phyloP scores from a whole-genome alignment of 1,140 invertebrate genomes.

The Brachionus sp. region DNA sequence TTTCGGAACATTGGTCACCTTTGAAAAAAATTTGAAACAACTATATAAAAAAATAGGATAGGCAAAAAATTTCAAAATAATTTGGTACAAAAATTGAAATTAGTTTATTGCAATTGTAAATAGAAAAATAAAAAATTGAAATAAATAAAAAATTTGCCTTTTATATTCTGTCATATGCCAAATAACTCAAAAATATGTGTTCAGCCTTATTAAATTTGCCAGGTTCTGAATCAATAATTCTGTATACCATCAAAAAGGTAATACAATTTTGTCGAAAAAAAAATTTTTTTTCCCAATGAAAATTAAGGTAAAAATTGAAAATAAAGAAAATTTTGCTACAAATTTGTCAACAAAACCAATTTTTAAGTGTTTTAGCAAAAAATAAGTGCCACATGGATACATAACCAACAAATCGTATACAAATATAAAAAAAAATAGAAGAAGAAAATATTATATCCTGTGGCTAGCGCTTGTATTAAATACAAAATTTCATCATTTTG shows the following conservation, averaged over 20 bases:
- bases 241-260: not conserved
- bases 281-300: not conserved
- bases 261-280: not conserved
- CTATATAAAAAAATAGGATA: not conserved
- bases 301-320: not conserved
- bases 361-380: not conserved
- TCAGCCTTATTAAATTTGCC: not conserved
- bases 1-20: not conserved
- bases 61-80: not conserved
- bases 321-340: constrained; percentile 17
- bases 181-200: not conserved
- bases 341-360: constrained; percentile 33
- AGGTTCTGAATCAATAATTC: constrained; percentile 12
- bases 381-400: not conserved
- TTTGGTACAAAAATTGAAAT: constrained; percentile 41
- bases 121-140: constrained; percentile 32
- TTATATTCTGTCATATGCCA: not conserved
- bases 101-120: constrained; percentile 41
- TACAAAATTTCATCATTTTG: not conserved
- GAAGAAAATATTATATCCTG: not conserved
- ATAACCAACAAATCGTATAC: not conserved
- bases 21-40: not conserved
- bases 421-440: too few relatives aligned
- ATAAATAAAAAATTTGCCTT: constrained; percentile 27
- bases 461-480: not conserved